A percentile compares a stretch with the other conserved stretches of the same genome.
phyloP scores from a whole-genome alignment of 1,140 invertebrate species.

The Trichogramma pretiosum region DNA sequence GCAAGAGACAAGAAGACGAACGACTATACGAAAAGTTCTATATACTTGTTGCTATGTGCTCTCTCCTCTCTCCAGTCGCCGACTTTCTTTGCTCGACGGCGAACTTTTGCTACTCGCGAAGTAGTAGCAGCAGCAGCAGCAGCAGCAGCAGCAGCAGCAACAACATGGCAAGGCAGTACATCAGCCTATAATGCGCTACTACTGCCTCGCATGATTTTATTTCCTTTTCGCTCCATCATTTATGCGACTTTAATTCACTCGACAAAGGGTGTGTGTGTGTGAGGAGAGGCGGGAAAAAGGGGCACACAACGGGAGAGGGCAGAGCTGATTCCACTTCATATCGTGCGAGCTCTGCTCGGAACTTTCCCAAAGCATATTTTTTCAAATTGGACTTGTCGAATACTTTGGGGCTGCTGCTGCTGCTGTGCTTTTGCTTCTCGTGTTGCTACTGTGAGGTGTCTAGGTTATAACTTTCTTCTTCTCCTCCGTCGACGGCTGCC shows the following conservation, averaged over 20 bases:
- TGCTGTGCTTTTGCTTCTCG: too few species aligned
- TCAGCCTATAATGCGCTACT: too few species aligned
- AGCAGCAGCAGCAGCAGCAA: neutral
- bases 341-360: neutral
- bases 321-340: neutral
- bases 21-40: too few species aligned
- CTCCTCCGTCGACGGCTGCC: too few species aligned
- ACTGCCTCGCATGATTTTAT: conserved; percentile 9
- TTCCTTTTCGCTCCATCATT: conserved; percentile 13
- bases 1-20: too few species aligned
- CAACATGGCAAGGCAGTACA: neutral
- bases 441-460: too few species aligned
- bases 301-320: neutral
- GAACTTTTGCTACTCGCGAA: conserved; percentile 9
- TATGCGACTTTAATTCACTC: conserved; percentile 8
- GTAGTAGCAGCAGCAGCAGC: neutral
- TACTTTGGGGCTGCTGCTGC: neutral
- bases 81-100: conserved; percentile 12
- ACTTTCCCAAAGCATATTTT: conserved; percentile 3
- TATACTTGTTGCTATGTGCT: too few species aligned
- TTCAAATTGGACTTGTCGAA: conserved; percentile 11
- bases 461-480: too few species aligned
- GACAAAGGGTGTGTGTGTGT: conserved; percentile 4
- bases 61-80: too few species aligned
- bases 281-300: too few species aligned